Conservation (phyloP, 2,888 invertebrate species). For the Hyposoter didymator region DNA sequence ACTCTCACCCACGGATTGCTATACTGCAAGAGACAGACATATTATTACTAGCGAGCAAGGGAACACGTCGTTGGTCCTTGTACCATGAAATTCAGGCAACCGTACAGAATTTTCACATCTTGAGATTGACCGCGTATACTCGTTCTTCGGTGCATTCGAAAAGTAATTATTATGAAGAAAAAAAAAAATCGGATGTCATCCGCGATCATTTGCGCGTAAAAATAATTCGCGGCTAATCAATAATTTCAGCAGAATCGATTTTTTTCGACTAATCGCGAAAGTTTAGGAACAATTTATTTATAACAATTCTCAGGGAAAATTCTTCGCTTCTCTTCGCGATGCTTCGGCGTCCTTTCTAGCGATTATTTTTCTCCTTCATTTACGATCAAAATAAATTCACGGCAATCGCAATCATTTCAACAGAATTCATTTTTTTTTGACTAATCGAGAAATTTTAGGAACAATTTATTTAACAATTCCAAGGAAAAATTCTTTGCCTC, state of each 20-base stretch:
- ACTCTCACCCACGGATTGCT: conserved; percentile 61
- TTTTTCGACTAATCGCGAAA: background rate
- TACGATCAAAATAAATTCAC: too few species aligned
- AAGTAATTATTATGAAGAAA: background rate
- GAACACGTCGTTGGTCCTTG: conserved; percentile 39
- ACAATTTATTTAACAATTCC: too few species aligned
- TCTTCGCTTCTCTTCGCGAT: background rate
- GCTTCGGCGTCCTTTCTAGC: background rate
- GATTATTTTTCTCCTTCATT: background rate
- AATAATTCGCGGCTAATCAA: background rate
- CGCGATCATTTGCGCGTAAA: background rate
- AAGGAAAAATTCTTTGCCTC: too few species aligned
- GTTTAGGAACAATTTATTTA: background rate
- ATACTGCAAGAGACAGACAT: conserved; percentile 29
- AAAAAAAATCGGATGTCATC: background rate
- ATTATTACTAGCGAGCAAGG: conserved; percentile 7
- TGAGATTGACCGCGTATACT: conserved; percentile 4
- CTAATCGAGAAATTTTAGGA: too few species aligned
- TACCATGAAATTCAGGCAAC: conserved; percentile 41
- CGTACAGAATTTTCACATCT: conserved; percentile 42
- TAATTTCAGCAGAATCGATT: background rate
- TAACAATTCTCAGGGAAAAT: background rate
- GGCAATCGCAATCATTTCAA: too few species aligned
- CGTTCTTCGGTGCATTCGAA: background rate
- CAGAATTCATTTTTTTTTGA: too few species aligned